Conservation (phyloP, 2,113 vertebrate genomes). For the Thomomys bottae region DNA sequence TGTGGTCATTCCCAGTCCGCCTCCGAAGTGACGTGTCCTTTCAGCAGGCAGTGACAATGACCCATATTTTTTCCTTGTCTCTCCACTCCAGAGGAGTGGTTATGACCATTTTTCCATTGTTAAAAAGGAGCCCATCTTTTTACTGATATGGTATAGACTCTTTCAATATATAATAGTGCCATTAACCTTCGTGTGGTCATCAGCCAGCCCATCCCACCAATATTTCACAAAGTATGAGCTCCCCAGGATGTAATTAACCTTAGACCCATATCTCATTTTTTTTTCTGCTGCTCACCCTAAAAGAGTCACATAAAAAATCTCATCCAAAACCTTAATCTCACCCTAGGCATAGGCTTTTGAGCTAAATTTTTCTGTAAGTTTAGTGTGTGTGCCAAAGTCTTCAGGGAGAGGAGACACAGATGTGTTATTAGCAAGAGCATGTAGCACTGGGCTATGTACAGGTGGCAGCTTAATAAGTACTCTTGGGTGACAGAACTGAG, state of each 20-base stretch:
- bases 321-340: neutral
- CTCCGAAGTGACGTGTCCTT: no score
- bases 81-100: neutral
- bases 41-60: no score
- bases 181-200: conserved; percentile 33
- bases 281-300: neutral
- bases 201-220: neutral
- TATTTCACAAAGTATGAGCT: neutral
- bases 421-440: conserved; percentile 27
- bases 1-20: no score
- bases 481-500: conserved; percentile 54
- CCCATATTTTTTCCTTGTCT: neutral
- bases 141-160: conserved; percentile 31
- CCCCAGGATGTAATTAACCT: conserved; percentile 47
- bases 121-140: conserved; percentile 55
- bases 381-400: conserved; percentile 54
- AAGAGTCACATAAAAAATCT: neutral
- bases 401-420: conserved; percentile 24
- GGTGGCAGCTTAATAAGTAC: conserved; percentile 56
- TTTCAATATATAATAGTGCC: conserved; percentile 2
- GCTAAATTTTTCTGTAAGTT: conserved; percentile 43
- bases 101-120: conserved; percentile 22
- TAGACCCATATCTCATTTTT: conserved; percentile 13
- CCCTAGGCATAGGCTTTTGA: neutral
- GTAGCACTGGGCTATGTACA: conserved; percentile 3